Percentiles rank a stretch among this genome's conserved stretches.
Conservation (phyloP, 1,140 invertebrate species). For the Thrips palmi region DNA sequence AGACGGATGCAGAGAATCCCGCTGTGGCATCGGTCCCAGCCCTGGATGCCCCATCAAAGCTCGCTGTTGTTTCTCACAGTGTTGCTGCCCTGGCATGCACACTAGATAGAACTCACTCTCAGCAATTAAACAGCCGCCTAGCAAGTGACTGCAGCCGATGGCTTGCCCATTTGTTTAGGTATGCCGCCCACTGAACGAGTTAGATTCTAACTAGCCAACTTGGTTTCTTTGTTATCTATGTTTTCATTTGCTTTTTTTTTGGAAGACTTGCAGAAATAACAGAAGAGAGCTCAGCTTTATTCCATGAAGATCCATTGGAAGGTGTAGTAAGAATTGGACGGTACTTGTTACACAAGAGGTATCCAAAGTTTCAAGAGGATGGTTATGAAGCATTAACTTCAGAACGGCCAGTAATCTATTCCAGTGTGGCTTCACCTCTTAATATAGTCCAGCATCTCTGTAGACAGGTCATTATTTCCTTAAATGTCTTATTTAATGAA, state of each 20-base stretch:
- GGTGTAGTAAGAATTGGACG: conserved; percentile 56
- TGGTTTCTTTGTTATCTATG: conserved; percentile 1
- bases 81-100: background rate
- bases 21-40: no score
- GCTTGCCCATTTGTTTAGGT: no score
- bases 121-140: no score
- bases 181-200: background rate
- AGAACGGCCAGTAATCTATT: conserved; percentile 62
- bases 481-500: background rate
- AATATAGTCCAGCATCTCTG: conserved; percentile 63
- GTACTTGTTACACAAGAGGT: conserved; percentile 60
- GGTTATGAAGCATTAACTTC: conserved; percentile 55
- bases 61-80: conserved; percentile 2
- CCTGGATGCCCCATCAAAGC: no score
- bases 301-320: conserved; percentile 59
- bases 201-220: conserved; percentile 1
- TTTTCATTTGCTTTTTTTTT: conserved; percentile 21
- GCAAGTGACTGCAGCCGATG: no score
- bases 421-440: conserved; percentile 51
- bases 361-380: conserved; percentile 61
- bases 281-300: conserved; percentile 47
- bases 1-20: no score
- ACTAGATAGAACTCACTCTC: conserved; percentile 1
- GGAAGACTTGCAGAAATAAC: no score
- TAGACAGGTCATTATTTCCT: conserved; percentile 33